phyloP scores from a whole-genome alignment of 2,113 vertebrate genomes.

The Bufo bufo region DNA sequence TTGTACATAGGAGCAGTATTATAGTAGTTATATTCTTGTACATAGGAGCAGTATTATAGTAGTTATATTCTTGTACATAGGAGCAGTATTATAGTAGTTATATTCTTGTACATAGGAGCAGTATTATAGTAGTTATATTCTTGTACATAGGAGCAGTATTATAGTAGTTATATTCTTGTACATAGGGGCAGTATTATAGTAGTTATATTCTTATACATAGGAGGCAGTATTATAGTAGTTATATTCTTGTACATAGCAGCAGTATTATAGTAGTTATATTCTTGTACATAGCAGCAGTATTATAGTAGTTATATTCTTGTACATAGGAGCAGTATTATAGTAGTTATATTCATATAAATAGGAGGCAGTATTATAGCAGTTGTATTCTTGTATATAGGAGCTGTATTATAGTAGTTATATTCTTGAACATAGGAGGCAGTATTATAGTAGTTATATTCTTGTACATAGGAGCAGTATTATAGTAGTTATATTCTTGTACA shows the following conservation, averaged over 20 bases:
- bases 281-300: not conserved
- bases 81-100: not conserved
- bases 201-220: not conserved
- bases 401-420: slow-evolving; percentile 19
- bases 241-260: not conserved
- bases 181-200: not conserved
- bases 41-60: not conserved
- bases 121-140: slow-evolving; percentile 6
- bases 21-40: not conserved
- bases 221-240: slow-evolving; percentile 7
- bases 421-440: slow-evolving; percentile 14
- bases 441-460: slow-evolving; percentile 22
- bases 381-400: not conserved
- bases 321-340: not conserved
- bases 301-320: not conserved
- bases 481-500: slow-evolving; percentile 16
- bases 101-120: slow-evolving; percentile 6
- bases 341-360: slow-evolving; percentile 1
- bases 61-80: not conserved
- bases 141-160: slow-evolving; percentile 2
- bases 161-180: slow-evolving; percentile 15
- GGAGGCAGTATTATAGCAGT: not conserved
- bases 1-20: not conserved
- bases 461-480: slow-evolving; percentile 7
- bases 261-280: slow-evolving; percentile 22